phyloP scores from a whole-genome alignment of 2,113 vertebrate species.

The Prochilodus magdalenae region DNA sequence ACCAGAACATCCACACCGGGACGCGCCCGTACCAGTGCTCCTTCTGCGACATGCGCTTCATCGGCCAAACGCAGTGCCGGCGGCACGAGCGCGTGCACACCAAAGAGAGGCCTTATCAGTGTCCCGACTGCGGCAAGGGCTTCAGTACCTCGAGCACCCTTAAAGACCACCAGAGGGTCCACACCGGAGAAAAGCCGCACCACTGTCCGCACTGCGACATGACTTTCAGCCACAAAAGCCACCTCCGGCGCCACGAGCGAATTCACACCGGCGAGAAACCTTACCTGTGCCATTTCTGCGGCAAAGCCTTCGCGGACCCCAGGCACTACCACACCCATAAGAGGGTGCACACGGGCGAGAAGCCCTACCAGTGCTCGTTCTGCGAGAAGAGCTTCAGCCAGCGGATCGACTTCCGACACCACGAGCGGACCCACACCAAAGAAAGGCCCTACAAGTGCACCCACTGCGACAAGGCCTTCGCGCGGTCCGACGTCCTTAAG shows the following conservation, averaged over 20 bases:
- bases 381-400: constrained; percentile 29
- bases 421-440: constrained; percentile 2
- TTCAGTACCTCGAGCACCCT: not conserved
- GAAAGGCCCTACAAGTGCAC: constrained; percentile 15
- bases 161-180: not conserved
- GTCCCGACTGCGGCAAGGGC: constrained; percentile 15
- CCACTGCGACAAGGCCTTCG: not conserved
- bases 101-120: not conserved
- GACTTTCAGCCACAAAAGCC: constrained; percentile 16
- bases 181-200: not conserved
- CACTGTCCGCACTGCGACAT: not conserved
- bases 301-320: constrained; percentile 21
- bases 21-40: constrained; percentile 25
- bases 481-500: not conserved
- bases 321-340: constrained; percentile 13
- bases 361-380: constrained; percentile 11
- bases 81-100: constrained; percentile 7
- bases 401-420: not conserved
- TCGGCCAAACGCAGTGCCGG: not conserved
- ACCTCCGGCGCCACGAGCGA: not conserved
- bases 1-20: constrained; percentile 16
- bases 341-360: constrained; percentile 10
- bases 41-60: constrained; percentile 25
- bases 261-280: constrained; percentile 35
- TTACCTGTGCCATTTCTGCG: not conserved